Base-by-base conservation (phyloP, 2,797 vertebrate species). In the Zalophus californianus region DNA sequence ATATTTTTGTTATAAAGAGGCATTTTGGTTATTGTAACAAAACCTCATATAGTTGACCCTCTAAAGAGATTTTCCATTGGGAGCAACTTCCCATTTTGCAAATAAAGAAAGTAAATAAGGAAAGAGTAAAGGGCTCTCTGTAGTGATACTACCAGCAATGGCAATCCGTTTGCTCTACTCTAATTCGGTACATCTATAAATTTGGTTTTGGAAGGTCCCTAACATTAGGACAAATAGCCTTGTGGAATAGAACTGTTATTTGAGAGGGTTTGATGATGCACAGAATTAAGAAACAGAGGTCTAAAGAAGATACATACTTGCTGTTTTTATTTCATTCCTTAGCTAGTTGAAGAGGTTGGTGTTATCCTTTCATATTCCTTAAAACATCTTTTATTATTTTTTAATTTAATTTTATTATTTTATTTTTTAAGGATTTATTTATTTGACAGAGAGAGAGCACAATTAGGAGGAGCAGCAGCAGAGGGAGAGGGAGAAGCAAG, bases 21-120 rank as follows among this genome's bases (percentile, higher is more conserved):
- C 52, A 60, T 89, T 90, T 83, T 92, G 16, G 32, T 79, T 44
- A 95, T 93, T 21, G 35, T 73, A 79, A 86, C 95, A 68, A 78
- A 96, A 75, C 29, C 50, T 89, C 18, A 16, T 84, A 52, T 73
- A 60, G n/a, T 73, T 89, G 32, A 85, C 29, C 4, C 73, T 48
- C 87, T 75, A 79, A 72, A 23, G 48, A 18, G 62, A 62, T 80
- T 83, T 89, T 84, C 27, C 48, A 13, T 27, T 91, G 35, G 56
- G 50, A 94, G 80, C 44, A 91, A 35, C 52, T 90, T 96, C 13
- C 41, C n/a, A 10, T 32, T 90, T 94, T 87, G 9, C 38, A 78
- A 94, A 78, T 78, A 7, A 95, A 79, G 23, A 77, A 86, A 35
- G 13, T 64, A 20, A 96, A 64, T 15, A 87, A 41, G 75, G 48